These are phyloP conservation scores for Petrophora chlorosata DNA, from an alignment of 2,888 invertebrate genomes.

Conservation along the genomic window DNA sequence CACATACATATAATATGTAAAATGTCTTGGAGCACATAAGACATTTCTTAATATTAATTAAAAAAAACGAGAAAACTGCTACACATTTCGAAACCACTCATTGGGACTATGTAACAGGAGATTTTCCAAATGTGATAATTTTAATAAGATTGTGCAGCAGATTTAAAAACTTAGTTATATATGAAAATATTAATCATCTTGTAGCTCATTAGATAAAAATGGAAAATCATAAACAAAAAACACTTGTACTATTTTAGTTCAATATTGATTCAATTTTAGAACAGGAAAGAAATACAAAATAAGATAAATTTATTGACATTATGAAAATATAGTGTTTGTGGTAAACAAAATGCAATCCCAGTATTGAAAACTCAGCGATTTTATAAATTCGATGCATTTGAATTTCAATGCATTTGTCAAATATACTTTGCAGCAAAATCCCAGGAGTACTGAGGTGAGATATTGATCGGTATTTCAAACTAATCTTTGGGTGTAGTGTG, in stretches of 20 bases:
- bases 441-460: too few relatives aligned
- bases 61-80: slow-evolving; percentile 62
- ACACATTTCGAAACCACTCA: slow-evolving; percentile 64
- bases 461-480: too few relatives aligned
- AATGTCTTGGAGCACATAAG: slow-evolving; percentile 60
- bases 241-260: slow-evolving; percentile 58
- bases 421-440: too few relatives aligned
- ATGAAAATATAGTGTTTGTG: too few relatives aligned
- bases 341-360: too few relatives aligned
- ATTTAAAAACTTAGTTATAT: slow-evolving; percentile 11
- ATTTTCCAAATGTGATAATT: slow-evolving; percentile 38
- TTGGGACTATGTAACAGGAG: slow-evolving; percentile 53
- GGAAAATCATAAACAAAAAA: slow-evolving; percentile 34
- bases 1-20: slow-evolving; percentile 64
- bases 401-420: too few relatives aligned
- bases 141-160: slow-evolving; percentile 53
- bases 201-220: slow-evolving; percentile 24
- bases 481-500: too few relatives aligned
- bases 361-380: too few relatives aligned
- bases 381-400: too few relatives aligned
- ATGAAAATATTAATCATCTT: not conserved
- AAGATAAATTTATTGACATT: too few relatives aligned
- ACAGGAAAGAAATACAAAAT: too few relatives aligned
- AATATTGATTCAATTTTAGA: too few relatives aligned
- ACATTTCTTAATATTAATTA: slow-evolving; percentile 56